Evolutionary conservation across 2,888 invertebrate genomes (phyloP).

Genomic region (Xanthia icteritia): DNA sequence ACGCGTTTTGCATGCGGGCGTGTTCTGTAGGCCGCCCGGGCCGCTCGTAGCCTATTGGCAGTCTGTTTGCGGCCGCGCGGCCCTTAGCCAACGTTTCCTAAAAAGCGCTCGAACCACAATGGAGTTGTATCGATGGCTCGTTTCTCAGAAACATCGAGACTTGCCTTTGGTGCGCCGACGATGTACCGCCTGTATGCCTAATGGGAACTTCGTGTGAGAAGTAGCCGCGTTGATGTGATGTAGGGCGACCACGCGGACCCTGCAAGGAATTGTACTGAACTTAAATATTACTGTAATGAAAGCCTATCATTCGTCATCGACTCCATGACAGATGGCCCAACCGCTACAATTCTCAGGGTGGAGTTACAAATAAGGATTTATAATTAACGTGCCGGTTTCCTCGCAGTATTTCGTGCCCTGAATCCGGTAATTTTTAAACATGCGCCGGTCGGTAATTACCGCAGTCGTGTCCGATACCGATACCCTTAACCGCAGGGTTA

Average conservation of each 20-base stretch:
- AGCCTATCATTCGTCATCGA: conserved; percentile 16
- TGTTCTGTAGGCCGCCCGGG: not conserved
- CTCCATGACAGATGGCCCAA: conserved; percentile 30
- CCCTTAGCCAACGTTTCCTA: conserved; percentile 53
- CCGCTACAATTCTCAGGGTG: conserved; percentile 27
- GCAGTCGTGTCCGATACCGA: conserved; percentile 47
- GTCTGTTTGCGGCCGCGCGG: conserved; percentile 39
- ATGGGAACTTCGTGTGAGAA: conserved; percentile 41
- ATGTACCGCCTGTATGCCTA: conserved; percentile 38
- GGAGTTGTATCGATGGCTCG: conserved; percentile 51
- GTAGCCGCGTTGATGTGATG: conserved; percentile 9
- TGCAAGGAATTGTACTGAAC: not conserved
- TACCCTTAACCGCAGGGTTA: conserved; percentile 57
- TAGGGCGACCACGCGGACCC: not conserved
- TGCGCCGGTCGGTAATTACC: conserved; percentile 35
- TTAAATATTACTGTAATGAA: not conserved
- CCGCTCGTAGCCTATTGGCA: conserved; percentile 23
- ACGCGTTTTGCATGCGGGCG: conserved; percentile 55
- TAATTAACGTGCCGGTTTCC: conserved; percentile 33
- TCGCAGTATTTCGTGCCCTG: conserved; percentile 15
- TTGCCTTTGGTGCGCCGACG: conserved; percentile 48
- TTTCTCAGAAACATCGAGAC: conserved; percentile 54
- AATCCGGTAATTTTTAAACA: conserved; percentile 27
- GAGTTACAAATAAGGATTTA: conserved; percentile 32
- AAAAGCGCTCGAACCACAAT: conserved; percentile 53